phyloP scores from a whole-genome alignment of 1,140 invertebrate genomes.

The Trypoxylus dichotomus region DNA sequence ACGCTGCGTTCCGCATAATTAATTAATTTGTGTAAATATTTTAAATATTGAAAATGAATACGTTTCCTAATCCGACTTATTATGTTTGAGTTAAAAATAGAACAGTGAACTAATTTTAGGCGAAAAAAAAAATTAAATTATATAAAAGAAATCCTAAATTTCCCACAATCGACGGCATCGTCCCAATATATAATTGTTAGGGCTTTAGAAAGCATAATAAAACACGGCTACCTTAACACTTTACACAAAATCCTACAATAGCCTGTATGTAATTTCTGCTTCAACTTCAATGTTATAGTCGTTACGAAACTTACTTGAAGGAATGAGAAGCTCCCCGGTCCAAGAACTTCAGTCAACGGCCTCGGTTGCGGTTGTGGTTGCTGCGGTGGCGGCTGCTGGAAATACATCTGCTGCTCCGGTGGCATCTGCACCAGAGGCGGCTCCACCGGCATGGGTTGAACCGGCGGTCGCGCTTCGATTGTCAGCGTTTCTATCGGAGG shows the following conservation, averaged over 20 bases:
- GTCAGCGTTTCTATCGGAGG: constrained; percentile 47
- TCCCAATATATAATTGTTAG: too few species aligned
- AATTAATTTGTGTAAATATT: too few species aligned
- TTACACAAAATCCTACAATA: too few species aligned
- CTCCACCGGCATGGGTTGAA: constrained; percentile 23
- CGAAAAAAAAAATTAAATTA: constrained; percentile 24
- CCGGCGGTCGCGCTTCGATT: constrained; percentile 40
- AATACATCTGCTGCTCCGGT: constrained; percentile 55
- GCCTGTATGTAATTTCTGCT: too few species aligned
- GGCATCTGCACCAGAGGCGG: constrained; percentile 42
- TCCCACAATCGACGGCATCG: too few species aligned
- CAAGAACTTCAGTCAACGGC: constrained; percentile 72
- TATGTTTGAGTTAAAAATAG: too few species aligned
- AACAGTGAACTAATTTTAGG: too few species aligned
- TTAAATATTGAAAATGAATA: too few species aligned
- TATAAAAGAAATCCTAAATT: background rate
- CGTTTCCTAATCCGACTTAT: too few species aligned
- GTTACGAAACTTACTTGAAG: constrained; percentile 58
- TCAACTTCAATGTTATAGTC: background rate
- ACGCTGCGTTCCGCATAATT: too few species aligned
- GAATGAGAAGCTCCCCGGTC: constrained; percentile 73
- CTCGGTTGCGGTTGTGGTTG: constrained; percentile 52
- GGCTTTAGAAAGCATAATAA: too few species aligned
- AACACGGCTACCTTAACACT: too few species aligned
- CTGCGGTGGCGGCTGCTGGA: constrained; percentile 48